Base-by-base conservation (phyloP, 2,797 vertebrate species). In the Scomberomorus guttatus region DNA sequence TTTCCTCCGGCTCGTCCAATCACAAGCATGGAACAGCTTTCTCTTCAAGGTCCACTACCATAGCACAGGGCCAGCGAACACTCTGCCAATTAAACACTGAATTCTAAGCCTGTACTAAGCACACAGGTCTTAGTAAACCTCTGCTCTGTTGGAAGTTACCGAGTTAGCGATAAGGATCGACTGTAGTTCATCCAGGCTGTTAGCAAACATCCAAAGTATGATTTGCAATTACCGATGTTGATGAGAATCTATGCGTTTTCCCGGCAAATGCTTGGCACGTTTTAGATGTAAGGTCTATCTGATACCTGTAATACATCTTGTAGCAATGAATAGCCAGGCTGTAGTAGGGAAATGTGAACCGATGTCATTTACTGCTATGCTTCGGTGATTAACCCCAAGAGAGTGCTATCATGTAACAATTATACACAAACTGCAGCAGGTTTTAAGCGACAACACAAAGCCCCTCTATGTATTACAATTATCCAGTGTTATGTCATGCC, bases 1-100 rank as follows among this genome's bases (percentile, higher is more conserved):
- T 87, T 90, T 90, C 80, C 75, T 71, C 3, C 65, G 24, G 62
- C 60, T 79, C 34, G 29, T 79, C 83, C 84, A 90, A 90, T 92
- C 79, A 55, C 39, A 51, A 64, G 62, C 85, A 56, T 42, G 14
- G 74, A 83, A 75, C 74, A 37, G 84, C 70, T 70, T 61, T 66
- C 75, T 64, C 77, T 92, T 93, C 85, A 92, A 92, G 93, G 87
- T 92, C 85, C 81, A 87, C 86, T 89, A 83, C 74, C 77, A 77
- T 20, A 90, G 89, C 75, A 89, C 87, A 82, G 80, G 84, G 86
- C 87, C 89, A 85, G 79, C 87, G 81, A 91, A 91, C 77, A 72
- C 68, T 6, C 66, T 79, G 64, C 80, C 87, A 89, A 89, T 91
- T 88, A 89, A 87, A 77, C 80, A 61, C 82, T 91, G 89, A 91